These are phyloP conservation scores for Perithous albicinctus DNA, from an alignment of 2,888 invertebrate species.

Conservation along the genomic window DNA sequence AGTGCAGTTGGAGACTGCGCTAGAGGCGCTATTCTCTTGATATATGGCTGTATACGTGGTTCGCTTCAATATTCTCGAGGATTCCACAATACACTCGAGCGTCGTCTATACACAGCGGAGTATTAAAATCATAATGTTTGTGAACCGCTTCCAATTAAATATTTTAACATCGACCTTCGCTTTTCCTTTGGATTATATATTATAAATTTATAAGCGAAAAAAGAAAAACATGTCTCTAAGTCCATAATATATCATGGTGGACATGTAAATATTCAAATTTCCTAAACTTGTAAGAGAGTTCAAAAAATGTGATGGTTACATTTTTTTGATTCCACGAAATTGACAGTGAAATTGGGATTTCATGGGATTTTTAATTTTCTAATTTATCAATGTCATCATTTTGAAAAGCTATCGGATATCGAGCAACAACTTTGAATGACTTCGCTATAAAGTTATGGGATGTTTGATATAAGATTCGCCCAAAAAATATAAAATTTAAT, in stretches of 20 bases:
- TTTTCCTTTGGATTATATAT: not conserved
- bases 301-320: too few species aligned
- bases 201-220: not conserved
- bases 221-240: not conserved
- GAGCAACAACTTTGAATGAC: too few species aligned
- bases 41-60: constrained; percentile 16
- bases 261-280: not conserved
- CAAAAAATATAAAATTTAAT: too few species aligned
- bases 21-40: not conserved
- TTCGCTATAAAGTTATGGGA: too few species aligned
- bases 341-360: too few species aligned
- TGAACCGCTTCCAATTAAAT: too few species aligned
- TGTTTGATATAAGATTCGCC: too few species aligned
- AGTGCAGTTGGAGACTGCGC: constrained; percentile 22
- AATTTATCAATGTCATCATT: too few species aligned
- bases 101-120: not conserved
- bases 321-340: too few species aligned
- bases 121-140: constrained; percentile 11
- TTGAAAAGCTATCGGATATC: too few species aligned
- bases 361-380: too few species aligned
- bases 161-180: not conserved
- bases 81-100: not conserved
- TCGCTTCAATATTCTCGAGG: constrained; percentile 14
- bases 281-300: constrained; percentile 5
- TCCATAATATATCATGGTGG: not conserved